These are phyloP conservation scores for Erinaceus europaeus DNA, from an alignment of 2,113 vertebrate genomes.

Conservation along the genomic window DNA sequence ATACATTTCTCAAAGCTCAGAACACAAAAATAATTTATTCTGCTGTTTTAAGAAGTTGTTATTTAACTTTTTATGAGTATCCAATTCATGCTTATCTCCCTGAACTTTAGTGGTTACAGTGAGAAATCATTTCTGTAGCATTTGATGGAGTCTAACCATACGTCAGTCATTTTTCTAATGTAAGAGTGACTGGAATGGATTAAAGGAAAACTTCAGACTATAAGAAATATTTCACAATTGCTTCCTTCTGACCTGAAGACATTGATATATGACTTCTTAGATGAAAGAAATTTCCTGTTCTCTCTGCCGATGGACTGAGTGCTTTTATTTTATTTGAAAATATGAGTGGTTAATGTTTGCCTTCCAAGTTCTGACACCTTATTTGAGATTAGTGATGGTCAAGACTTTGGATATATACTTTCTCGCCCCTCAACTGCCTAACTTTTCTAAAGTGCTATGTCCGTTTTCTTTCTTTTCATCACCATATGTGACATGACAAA, in stretches of 20 bases:
- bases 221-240: slow-evolving; percentile 76
- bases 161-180: slow-evolving; percentile 70
- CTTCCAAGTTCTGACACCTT: slow-evolving; percentile 38
- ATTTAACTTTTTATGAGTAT: neutral
- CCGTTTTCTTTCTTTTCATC: neutral
- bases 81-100: slow-evolving; percentile 51
- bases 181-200: slow-evolving; percentile 74
- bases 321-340: slow-evolving; percentile 62
- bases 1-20: neutral
- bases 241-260: slow-evolving; percentile 70
- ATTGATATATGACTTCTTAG: slow-evolving; percentile 67
- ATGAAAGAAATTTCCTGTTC: slow-evolving; percentile 66
- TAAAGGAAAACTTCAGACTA: slow-evolving; percentile 73
- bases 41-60: neutral
- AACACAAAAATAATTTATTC: neutral
- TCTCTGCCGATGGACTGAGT: slow-evolving; percentile 35
- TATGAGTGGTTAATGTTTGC: slow-evolving; percentile 50
- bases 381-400: slow-evolving; percentile 52
- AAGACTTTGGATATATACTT: slow-evolving; percentile 37
- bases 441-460: neutral
- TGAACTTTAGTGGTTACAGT: slow-evolving; percentile 62
- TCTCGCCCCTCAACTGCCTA: slow-evolving; percentile 21
- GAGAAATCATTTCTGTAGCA: slow-evolving; percentile 73
- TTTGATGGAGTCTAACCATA: slow-evolving; percentile 61
- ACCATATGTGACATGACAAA: neutral